Evolutionary conservation across 1,140 invertebrate species (phyloP).

Genomic region (Calliphora vicina): DNA sequence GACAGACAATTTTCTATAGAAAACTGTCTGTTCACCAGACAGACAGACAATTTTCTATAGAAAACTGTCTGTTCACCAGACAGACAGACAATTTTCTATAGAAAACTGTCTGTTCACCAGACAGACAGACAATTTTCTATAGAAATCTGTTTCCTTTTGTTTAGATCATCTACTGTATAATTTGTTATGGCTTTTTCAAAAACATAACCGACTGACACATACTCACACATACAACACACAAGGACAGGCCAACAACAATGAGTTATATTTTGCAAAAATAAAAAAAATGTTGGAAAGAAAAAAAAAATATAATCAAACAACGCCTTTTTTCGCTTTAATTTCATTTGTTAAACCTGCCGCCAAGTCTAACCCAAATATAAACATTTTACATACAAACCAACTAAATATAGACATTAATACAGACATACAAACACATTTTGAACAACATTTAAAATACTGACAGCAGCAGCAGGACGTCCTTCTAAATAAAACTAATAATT

Average conservation of each 20-base stretch:
- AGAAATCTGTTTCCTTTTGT: not conserved
- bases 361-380: constrained; percentile 10
- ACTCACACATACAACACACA: too few relatives aligned
- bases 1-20: too few relatives aligned
- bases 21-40: too few relatives aligned
- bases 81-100: too few relatives aligned
- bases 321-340: constrained; percentile 33
- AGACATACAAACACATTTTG: not conserved
- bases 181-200: not conserved
- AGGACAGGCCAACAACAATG: too few relatives aligned
- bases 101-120: too few relatives aligned
- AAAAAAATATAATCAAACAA: constrained; percentile 7
- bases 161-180: too few relatives aligned
- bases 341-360: constrained; percentile 28
- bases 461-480: constrained; percentile 21
- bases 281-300: not conserved
- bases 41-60: too few relatives aligned
- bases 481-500: constrained; percentile 6
- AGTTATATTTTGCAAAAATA: not conserved
- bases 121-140: too few relatives aligned
- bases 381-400: not conserved
- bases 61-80: too few relatives aligned
- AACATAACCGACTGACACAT: not conserved
- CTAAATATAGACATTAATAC: too few relatives aligned
- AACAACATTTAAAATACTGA: constrained; percentile 14